These are phyloP conservation scores for Nasalis larvatus DNA, from an alignment of 2,113 vertebrate species.

Conservation along the genomic window DNA sequence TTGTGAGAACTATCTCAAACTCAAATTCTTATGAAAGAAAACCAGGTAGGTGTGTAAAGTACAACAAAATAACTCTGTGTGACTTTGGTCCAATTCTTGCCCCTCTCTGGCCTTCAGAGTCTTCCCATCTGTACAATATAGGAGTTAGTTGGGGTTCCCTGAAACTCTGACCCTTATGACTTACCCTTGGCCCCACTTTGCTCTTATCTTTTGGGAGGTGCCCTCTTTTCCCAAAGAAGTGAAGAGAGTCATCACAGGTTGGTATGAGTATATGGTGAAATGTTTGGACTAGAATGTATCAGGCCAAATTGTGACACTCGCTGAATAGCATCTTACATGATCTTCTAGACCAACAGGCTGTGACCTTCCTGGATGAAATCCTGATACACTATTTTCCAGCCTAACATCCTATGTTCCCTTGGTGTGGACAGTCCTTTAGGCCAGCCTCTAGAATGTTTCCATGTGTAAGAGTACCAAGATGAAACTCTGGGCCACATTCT, in stretches of 20 bases:
- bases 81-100: not conserved
- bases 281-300: not conserved
- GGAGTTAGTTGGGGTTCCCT: not conserved
- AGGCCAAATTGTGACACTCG: not conserved
- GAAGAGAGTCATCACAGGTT: not conserved
- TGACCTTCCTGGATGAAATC: not conserved
- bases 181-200: not conserved
- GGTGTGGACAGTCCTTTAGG: not conserved
- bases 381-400: not conserved
- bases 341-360: not conserved
- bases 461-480: not conserved
- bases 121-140: not conserved
- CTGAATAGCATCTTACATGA: not conserved
- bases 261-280: not conserved
- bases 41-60: not conserved
- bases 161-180: not conserved
- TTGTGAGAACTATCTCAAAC: not conserved
- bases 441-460: not conserved
- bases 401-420: not conserved
- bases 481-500: not conserved
- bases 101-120: constrained; percentile 1
- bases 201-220: not conserved
- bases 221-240: not conserved
- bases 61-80: not conserved
- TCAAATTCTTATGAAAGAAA: constrained; percentile 29